Evolutionary conservation across 2,113 vertebrate species (phyloP).

Genomic region (Toxotes jaculatrix): DNA sequence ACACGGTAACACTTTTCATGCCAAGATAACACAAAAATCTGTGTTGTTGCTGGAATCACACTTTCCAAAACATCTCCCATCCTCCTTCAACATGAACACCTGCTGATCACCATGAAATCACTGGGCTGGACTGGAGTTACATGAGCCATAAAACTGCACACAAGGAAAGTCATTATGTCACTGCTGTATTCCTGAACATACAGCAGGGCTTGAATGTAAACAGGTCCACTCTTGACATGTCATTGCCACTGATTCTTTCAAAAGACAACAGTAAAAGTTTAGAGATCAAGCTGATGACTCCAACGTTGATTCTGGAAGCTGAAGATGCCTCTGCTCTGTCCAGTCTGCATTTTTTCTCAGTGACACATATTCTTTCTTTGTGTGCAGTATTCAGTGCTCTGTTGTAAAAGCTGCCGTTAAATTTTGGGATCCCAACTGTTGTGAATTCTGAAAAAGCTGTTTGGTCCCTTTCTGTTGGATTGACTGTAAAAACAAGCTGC

Average conservation of each 20-base stretch:
- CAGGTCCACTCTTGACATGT: conserved; percentile 26
- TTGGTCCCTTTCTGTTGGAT: conserved; percentile 4
- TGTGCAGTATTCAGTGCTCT: not conserved
- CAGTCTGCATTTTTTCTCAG: not conserved
- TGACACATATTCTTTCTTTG: not conserved
- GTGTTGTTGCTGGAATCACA: not conserved
- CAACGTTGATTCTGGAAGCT: not conserved
- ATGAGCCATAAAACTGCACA: not conserved
- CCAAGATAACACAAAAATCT: conserved; percentile 30
- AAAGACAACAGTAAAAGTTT: not conserved
- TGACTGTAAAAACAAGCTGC: conserved; percentile 17
- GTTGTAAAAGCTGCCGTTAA: not conserved
- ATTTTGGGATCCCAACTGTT: not conserved
- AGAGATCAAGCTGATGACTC: not conserved
- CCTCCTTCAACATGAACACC: not conserved
- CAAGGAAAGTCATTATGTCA: not conserved
- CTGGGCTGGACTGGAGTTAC: not conserved
- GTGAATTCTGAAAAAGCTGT: not conserved
- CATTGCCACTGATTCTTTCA: not conserved
- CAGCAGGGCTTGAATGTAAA: conserved; percentile 22
- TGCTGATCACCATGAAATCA: not conserved
- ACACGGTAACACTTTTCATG: conserved; percentile 18
- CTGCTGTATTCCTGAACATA: conserved; percentile 8
- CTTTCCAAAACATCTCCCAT: not conserved
- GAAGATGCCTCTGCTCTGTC: not conserved